Base-by-base conservation (phyloP, 2,113 vertebrate genomes). In the Enhydra lutris region DNA sequence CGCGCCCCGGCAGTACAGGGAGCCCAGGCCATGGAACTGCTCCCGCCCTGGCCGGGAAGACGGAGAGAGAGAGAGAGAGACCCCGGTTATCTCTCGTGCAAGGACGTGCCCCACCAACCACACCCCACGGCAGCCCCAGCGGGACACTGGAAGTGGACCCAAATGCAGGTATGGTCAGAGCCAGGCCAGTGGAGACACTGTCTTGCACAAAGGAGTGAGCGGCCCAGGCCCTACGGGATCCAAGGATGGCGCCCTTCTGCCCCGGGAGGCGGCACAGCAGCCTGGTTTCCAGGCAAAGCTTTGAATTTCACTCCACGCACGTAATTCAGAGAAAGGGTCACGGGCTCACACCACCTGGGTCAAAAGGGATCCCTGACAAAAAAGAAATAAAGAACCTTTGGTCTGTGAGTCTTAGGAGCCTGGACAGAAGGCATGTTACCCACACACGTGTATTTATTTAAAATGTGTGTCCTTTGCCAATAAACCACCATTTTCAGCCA, bases 11-110 rank as follows among this genome's bases (percentile, higher is more conserved):
- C 99, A 99, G 98, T 99, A 99, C 99, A 99, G 99, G 6, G 99
- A 99, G 67, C 99, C 99, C 29, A 99, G 98, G 34, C 99, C 99
- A 0, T 99, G 99, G 96, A 99, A 99, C 98, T 99, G 99, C 95
- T 99, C 99, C 18, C 99, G 99, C 92, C 99, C 99, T 99, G 98
- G 92, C 63, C 96, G 79, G 97, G 97, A 84, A 97, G 95, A 95
- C 59, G 89, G 47, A 90, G 4, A 93, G 74, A 69, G 0, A 89
- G 42, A 92, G 4, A 93, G 80, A 69, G 1, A 89, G n/a, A 45
- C 0, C 12, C 4, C 0, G 3, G 63, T 93, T 42, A 71, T 2
- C 11, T 14, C 89, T 73, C 0, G 36, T 18, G 29, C 29, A 11
- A 0, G 23, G 29, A 29, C 1, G 8, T 1, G 0, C n/a, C 79